These are phyloP conservation scores for Dicrurus megarhynchus DNA, from an alignment of 2,113 vertebrate species.

Conservation along the genomic window DNA sequence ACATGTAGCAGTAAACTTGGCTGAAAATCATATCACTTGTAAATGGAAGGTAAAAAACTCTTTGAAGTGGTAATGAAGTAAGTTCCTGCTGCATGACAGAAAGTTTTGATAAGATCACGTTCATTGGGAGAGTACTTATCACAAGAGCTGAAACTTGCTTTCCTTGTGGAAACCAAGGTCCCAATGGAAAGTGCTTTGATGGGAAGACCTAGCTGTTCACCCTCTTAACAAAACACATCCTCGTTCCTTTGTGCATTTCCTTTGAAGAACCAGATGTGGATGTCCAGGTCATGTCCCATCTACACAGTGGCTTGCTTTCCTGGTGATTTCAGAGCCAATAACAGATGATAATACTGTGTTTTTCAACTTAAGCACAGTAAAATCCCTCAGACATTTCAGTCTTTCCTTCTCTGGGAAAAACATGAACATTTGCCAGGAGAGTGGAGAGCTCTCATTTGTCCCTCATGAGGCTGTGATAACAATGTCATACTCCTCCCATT, in stretches of 20 bases:
- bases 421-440: background rate
- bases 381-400: background rate
- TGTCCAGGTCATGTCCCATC: background rate
- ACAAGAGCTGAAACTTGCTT: slow-evolving; percentile 3
- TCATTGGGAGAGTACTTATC: slow-evolving; percentile 53
- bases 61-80: slow-evolving; percentile 71
- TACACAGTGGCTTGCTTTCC: background rate
- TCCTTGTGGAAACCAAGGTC: slow-evolving; percentile 25
- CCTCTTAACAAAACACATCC: background rate
- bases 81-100: slow-evolving; percentile 66
- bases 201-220: background rate
- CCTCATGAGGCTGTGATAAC: background rate
- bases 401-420: background rate
- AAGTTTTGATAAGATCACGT: slow-evolving; percentile 70
- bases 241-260: background rate
- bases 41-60: slow-evolving; percentile 41
- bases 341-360: background rate
- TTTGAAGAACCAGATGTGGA: background rate
- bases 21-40: slow-evolving; percentile 18
- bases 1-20: background rate
- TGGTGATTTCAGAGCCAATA: background rate
- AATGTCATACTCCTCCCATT: background rate
- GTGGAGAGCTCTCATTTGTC: background rate
- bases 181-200: background rate
- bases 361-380: background rate